Base-by-base conservation (phyloP, 1,140 invertebrate genomes). In the Drosophila pseudoananassae region DNA sequence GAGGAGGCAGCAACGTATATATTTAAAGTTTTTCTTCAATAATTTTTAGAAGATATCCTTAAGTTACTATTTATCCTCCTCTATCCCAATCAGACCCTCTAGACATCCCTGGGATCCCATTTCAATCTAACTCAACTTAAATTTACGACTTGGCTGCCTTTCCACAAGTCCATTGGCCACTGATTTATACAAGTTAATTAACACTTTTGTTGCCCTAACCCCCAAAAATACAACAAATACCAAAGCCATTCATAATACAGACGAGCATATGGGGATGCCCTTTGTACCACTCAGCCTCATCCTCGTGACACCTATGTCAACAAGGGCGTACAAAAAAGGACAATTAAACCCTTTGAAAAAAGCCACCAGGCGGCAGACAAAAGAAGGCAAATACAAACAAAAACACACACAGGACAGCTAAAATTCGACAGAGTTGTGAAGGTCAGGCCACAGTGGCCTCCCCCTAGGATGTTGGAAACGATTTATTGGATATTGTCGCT, bases 171-270 rank as follows among this genome's bases (percentile, higher is more conserved):
- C 57, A 81, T 71, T 61, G 68, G 43, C 78, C 14, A 45, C 63
- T 87, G 81, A 85, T 87, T 85, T 85, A 85, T 82, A 87, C 81
- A 85, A 82, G 81, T 85, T 87, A 85, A 85, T 85, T 85, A 85
- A 85, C 82, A 85, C 82, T 72, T 87, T 85, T 60, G 46, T 76
- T 54, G 58, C 54, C 54, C 59, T 59, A 40, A 47, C 59, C 68
- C 68, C 65, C 68, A 23, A 61, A 78, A 82, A 58, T 57, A 54
- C 63, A 70, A 68, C 38, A 49, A 55, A 55, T 36, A n/a, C 58
- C 47, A 33, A 74, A 63, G 29, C 57, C 57, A 56, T 52, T 70
- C 49, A 71, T 54, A 72, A 76, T 57, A 70, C 29, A 45, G 15
- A 29, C 23, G 31, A 15, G 58, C 12, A 40, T 58, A 38, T 52